A percentile compares a stretch with the other conserved stretches of the same genome.
Conservation (phyloP, 2,888 invertebrate genomes). For the Lissonota sp. region DNA sequence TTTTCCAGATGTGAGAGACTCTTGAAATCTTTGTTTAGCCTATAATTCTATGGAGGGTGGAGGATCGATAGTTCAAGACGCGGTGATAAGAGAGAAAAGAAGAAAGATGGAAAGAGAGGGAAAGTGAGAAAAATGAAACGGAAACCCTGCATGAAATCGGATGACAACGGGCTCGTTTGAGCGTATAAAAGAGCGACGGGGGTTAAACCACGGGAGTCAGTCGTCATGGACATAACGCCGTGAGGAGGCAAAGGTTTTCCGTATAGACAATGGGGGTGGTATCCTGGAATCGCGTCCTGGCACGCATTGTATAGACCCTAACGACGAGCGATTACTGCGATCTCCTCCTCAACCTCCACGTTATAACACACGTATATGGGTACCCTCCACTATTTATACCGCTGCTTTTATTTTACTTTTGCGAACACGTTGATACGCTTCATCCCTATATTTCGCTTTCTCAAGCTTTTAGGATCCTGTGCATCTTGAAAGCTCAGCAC, state of each 20-base stretch:
- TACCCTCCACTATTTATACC: conserved; percentile 19
- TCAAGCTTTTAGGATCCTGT: conserved; percentile 55
- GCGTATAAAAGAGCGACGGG: conserved; percentile 78
- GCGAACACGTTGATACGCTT: conserved; percentile 31
- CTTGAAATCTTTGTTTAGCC: too few relatives aligned
- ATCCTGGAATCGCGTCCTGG: conserved; percentile 80
- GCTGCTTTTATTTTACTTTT: conserved; percentile 34
- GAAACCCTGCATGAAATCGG: conserved; percentile 63
- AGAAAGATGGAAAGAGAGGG: conserved; percentile 10
- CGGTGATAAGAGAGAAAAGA: conserved; percentile 18
- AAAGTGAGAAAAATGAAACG: conserved; percentile 59
- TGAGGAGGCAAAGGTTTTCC: conserved; percentile 64
- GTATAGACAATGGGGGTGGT: conserved; percentile 80
- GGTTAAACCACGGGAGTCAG: conserved; percentile 79
- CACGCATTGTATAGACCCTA: conserved; percentile 78
- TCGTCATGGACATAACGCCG: conserved; percentile 74
- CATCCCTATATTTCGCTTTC: conserved; percentile 58
- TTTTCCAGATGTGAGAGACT: too few relatives aligned
- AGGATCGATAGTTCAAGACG: conserved; percentile 64
- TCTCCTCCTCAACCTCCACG: conserved; percentile 48
- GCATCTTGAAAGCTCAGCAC: conserved; percentile 8
- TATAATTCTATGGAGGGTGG: too few relatives aligned
- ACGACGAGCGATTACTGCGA: conserved; percentile 79
- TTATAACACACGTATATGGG: conserved; percentile 3
- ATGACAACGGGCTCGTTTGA: conserved; percentile 80